These are phyloP conservation scores for Cyrtonyx montezumae DNA, from an alignment of 2,113 vertebrate genomes.

Conservation along the genomic window DNA sequence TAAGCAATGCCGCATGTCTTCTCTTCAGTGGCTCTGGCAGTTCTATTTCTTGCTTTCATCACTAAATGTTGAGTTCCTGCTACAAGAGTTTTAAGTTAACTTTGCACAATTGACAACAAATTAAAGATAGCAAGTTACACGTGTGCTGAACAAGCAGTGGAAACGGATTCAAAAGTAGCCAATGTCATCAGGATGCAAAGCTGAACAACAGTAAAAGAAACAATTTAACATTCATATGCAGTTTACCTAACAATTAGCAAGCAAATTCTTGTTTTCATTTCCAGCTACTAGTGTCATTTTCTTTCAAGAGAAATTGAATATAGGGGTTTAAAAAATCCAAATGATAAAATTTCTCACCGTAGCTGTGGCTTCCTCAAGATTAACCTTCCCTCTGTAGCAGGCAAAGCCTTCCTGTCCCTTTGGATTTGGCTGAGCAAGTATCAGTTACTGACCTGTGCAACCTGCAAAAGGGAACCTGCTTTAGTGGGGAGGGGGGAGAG, in stretches of 20 bases:
- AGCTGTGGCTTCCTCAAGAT: neutral
- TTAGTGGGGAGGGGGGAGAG: too few relatives aligned
- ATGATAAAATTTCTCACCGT: neutral
- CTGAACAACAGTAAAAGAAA: neutral
- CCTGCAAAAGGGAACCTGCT: too few relatives aligned
- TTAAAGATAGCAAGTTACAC: neutral
- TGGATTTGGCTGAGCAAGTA: neutral
- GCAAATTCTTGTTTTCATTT: neutral
- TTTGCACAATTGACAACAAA: neutral
- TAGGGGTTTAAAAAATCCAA: neutral
- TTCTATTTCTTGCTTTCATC: constrained; percentile 91
- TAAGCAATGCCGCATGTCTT: constrained; percentile 98
- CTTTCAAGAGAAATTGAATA: neutral
- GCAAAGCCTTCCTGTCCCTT: neutral
- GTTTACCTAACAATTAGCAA: neutral
- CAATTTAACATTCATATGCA: neutral
- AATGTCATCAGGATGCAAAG: constrained; percentile 68
- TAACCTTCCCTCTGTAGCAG: neutral
- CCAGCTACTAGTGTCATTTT: neutral
- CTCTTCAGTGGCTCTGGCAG: constrained; percentile 89
- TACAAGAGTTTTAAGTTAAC: constrained; percentile 76
- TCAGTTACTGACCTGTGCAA: neutral
- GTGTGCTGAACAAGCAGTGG: neutral
- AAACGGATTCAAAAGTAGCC: neutral
- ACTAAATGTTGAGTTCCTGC: constrained; percentile 95